phyloP scores from a whole-genome alignment of 1,140 invertebrate genomes.

The Spodoptera frugiperda region DNA sequence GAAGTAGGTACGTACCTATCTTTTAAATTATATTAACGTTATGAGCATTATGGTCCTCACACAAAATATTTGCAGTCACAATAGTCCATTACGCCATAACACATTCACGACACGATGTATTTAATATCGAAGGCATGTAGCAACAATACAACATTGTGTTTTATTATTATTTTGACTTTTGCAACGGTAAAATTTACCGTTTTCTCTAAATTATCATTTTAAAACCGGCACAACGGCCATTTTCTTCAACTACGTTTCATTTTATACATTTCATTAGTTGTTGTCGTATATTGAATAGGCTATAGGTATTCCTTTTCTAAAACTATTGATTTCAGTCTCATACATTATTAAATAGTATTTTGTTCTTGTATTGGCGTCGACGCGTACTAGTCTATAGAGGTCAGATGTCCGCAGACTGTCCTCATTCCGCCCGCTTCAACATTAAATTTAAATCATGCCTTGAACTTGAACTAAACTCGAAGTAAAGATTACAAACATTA shows the following conservation, averaged over 20 bases:
- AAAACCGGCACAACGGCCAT: conserved; percentile 8
- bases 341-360: not conserved
- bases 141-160: conserved; percentile 27
- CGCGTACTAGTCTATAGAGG: conserved; percentile 12
- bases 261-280: conserved; percentile 16
- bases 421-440: conserved; percentile 47
- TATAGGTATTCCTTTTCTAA: not conserved
- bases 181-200: conserved; percentile 44
- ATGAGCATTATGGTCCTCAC: no score
- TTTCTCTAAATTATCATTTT: conserved; percentile 29
- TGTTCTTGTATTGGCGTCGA: conserved; percentile 4
- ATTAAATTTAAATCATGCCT: conserved; percentile 50
- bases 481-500: conserved; percentile 22
- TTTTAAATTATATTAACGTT: no score
- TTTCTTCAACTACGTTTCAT: conserved; percentile 26
- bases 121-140: not conserved
- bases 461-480: conserved; percentile 56
- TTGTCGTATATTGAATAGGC: not conserved
- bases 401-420: conserved; percentile 42
- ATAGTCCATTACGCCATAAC: not conserved
- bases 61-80: no score
- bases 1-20: no score
- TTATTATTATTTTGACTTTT: conserved; percentile 20
- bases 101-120: not conserved
- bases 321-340: conserved; percentile 4